Conservation (phyloP, 2,797 vertebrate genomes). For the Adelosebastes latens region DNA sequence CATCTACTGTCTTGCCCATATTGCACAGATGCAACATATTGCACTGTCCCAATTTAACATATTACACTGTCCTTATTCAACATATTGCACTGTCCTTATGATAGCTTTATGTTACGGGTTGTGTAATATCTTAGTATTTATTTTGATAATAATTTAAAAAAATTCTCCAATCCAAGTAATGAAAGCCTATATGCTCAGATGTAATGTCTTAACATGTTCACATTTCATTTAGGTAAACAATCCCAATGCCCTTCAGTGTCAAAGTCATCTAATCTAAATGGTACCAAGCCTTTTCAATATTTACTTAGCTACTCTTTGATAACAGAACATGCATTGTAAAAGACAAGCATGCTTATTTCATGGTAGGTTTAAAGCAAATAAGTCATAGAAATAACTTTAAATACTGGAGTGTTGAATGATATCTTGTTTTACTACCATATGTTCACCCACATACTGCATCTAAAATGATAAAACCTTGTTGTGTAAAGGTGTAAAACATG, state of each 20-base stretch:
- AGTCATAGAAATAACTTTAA: neutral
- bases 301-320: constrained; percentile 3
- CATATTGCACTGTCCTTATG: too few species aligned
- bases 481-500: neutral
- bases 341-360: neutral
- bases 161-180: neutral
- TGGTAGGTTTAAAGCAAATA: neutral
- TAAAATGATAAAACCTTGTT: neutral
- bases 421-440: neutral
- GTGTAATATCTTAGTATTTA: neutral
- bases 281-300: neutral
- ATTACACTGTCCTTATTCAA: too few species aligned
- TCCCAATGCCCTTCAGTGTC: constrained; percentile 5
- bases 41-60: too few species aligned
- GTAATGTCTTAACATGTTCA: neutral
- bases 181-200: neutral
- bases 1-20: too few species aligned
- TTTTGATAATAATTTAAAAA: neutral
- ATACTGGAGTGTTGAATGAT: neutral
- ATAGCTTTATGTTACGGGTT: too few species aligned
- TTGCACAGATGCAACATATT: too few species aligned
- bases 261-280: constrained; percentile 29
- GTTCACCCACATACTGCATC: neutral
- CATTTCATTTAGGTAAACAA: too few species aligned
- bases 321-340: neutral